Base-by-base conservation (phyloP, 2,797 vertebrate genomes). In the Petrocephalus sullivani region DNA sequence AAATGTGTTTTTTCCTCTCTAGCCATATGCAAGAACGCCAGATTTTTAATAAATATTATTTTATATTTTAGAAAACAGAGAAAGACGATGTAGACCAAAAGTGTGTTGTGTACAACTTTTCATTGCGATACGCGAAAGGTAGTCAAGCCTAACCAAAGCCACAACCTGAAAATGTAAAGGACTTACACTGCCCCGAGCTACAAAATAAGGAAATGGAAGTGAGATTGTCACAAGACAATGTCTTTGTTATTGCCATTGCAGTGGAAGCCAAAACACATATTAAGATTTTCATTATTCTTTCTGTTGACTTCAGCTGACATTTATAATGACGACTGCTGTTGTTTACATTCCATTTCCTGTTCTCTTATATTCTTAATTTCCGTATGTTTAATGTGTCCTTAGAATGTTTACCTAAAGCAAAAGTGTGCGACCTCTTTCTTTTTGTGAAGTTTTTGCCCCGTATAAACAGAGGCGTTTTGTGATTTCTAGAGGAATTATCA, bases 181-280 rank as follows among this genome's bases (percentile, higher is more conserved):
- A 89, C 91, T 92, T 92, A 92, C 92, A 92, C 89, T 88, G 93
- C 95, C 95, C 94, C 89, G 87, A 91, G 94, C 93, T 93, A 93
- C 94, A 95, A 91, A 96, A 95, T 94, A 95, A 95, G 95, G 95
- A 96, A 95, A 96, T 95, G 95, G 95, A 96, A 96, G 93, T 93
- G 93, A 93, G 92, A 93, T 92, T 90, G 95, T 96, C 93, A 95
- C 90, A 90, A 94, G 94, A 94, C 93, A 90, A 91, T 91, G 92
- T 88, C 90, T 95, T 93, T 95, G 94, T 94, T 93, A 91, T 92
- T 93, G 93, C 91, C 90, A 88, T 90, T 51, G 86, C 89, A 86
- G 87, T 33, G 90, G 91, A 92, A 92, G 93, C 93, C 89, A 89
- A 93, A 93, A 94, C 91, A 75, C 90, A 92, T 94, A 91, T 94